Evolutionary conservation across 2,888 invertebrate genomes (phyloP).

Genomic region (Ophioninae sp.): DNA sequence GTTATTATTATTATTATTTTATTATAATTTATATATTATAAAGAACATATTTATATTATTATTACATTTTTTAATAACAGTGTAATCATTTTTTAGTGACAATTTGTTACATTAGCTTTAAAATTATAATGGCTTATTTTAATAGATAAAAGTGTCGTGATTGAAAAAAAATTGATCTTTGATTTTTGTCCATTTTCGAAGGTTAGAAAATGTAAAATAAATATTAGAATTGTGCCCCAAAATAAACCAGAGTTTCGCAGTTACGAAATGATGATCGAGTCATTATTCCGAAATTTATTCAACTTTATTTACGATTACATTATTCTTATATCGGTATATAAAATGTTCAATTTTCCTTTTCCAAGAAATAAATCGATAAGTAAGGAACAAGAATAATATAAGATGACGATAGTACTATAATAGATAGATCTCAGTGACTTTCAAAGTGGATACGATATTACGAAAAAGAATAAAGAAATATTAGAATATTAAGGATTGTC

Average conservation of each 20-base stretch:
- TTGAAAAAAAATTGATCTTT: too few species aligned
- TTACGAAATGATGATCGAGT: background rate
- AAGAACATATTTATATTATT: too few species aligned
- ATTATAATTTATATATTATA: too few species aligned
- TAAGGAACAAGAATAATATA: constrained; percentile 47
- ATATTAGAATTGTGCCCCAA: too few species aligned
- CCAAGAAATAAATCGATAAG: constrained; percentile 37
- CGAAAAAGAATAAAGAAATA: constrained; percentile 47
- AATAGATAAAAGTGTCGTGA: too few species aligned
- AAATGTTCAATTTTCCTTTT: constrained; percentile 40
- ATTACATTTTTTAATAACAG: too few species aligned
- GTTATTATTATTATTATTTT: too few species aligned
- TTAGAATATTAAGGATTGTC: constrained; percentile 37
- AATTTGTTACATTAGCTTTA: background rate
- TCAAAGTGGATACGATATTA: constrained; percentile 36
- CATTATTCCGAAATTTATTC: constrained; percentile 53
- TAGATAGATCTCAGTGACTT: constrained; percentile 42
- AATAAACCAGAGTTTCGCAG: background rate
- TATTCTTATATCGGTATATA: constrained; percentile 56
- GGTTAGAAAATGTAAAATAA: too few species aligned
- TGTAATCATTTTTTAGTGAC: too few species aligned
- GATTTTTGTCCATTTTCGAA: too few species aligned
- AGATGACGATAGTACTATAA: constrained; percentile 20
- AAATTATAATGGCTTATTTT: too few species aligned
- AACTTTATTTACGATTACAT: constrained; percentile 52